These are phyloP conservation scores for Tenodera sinensis DNA, from an alignment of 2,888 invertebrate species.

Conservation along the genomic window DNA sequence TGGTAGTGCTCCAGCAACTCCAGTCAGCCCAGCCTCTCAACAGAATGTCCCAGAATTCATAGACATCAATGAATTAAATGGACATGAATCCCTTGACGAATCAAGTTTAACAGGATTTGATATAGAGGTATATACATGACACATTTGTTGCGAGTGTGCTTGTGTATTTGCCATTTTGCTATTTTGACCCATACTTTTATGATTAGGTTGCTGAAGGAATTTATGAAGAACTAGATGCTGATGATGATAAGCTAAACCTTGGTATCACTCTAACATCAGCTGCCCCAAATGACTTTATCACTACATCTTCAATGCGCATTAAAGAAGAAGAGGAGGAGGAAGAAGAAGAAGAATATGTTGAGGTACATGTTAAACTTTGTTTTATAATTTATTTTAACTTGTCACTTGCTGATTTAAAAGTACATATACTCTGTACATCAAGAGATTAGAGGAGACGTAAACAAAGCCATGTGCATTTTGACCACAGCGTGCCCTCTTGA, in stretches of 20 bases:
- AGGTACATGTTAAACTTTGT: background rate
- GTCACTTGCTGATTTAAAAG: no score
- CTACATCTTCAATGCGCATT: background rate
- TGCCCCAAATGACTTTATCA: constrained; percentile 14
- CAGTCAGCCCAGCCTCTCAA: constrained; percentile 30
- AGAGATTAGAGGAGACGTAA: no score
- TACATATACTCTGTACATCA: no score
- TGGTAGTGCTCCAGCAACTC: constrained; percentile 43
- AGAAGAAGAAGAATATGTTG: background rate
- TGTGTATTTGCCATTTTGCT: background rate
- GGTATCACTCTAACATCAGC: constrained; percentile 32
- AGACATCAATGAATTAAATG: constrained; percentile 8
- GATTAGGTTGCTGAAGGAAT: constrained; percentile 51
- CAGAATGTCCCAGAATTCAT: constrained; percentile 10
- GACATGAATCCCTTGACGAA: constrained; percentile 39
- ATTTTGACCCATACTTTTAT: background rate
- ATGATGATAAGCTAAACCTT: constrained; percentile 51
- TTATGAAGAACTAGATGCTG: constrained; percentile 68
- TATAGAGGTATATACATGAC: constrained; percentile 49
- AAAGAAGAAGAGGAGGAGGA: constrained; percentile 3
- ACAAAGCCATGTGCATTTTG: no score
- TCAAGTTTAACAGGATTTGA: constrained; percentile 50
- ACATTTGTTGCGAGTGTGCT: background rate
- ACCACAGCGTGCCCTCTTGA: no score
- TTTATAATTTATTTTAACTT: no score